Evolutionary conservation across 1,140 invertebrate species (phyloP), one percentile per base, ranked within the genome.

Genomic region (Papilio aristodemus): DNA sequence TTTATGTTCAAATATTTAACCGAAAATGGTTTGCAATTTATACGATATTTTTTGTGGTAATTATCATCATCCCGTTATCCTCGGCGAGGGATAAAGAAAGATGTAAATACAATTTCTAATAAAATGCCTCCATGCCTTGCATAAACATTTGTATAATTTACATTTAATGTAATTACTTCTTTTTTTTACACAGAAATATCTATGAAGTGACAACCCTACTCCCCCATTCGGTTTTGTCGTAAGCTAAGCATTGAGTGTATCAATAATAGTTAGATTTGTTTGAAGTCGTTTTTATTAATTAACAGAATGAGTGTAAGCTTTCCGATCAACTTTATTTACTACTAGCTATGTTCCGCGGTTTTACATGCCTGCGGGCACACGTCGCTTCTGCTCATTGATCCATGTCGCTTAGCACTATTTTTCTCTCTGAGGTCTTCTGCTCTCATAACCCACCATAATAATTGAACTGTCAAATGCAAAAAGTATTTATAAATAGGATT

Each of bases 231-330:
- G 60, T 22, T 50, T 71, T 74, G 69, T 77, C 72, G 67, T 73
- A 58, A 68, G 69, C 60, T 70, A 73, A 77, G 71, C 79, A 76
- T 83, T 72, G 81, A 85, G 80, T 87, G 85, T 88, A 90, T 89
- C 88, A 89, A 87, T 89, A 83, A 85, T 85, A 77, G 79, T 79
- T 76, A 76, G 78, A 87, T 83, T 88, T 90, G 85, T 90, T 90
- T 89, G 88, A 90, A 79, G 85, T 89, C 76, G 86, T 84, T 86
- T 76, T 88, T 89, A 90, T 90, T 90, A 90, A 90, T 90, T 89
- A 90, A 85, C 85, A 77, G 81, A 84, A 89, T 89, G 81, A 83
- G 41, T 43, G 62, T 22, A 22, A 19, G 39, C 19, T 19, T 17
- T 11, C 6, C n/a, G 19, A 13, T 64, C 11, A 25, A 13, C 11